These are phyloP conservation scores for Stramonita haemastoma DNA, from an alignment of 2,888 invertebrate species.

Conservation along the genomic window DNA sequence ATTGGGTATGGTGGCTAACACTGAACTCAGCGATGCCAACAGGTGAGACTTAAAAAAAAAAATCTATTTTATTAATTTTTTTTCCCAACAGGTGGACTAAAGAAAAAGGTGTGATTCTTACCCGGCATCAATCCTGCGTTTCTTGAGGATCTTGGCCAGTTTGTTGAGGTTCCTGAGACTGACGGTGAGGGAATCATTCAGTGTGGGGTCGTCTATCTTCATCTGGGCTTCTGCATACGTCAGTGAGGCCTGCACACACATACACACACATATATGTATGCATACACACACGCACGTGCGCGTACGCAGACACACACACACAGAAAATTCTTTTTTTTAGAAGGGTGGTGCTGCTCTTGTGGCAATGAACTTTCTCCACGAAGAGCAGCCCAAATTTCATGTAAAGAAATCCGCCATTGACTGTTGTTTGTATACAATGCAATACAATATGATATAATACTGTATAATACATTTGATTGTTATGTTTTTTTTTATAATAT, in stretches of 20 bases:
- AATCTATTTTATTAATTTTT: no score
- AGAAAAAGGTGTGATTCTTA: constrained; percentile 69
- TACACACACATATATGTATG: neutral
- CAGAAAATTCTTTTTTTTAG: neutral
- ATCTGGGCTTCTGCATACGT: constrained; percentile 98
- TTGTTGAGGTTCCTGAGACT: constrained; percentile 89
- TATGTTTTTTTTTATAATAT: no score
- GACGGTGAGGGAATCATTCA: constrained; percentile 85
- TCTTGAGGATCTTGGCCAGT: constrained; percentile 94
- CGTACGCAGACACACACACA: neutral
- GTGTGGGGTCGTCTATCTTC: constrained; percentile 89
- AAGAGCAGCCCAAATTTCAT: no score
- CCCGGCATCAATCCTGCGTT: constrained; percentile 90
- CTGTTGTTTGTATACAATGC: no score
- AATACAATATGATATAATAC: no score
- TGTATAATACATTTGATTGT: no score
- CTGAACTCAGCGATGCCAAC: no score
- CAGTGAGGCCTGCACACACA: constrained; percentile 84
- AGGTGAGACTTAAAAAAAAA: no score
- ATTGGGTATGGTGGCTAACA: no score
- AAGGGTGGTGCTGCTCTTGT: neutral
- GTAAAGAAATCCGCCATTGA: no score
- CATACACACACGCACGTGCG: neutral
- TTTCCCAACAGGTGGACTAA: no score
- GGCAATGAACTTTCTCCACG: neutral